Conservation (phyloP, 2,797 vertebrate genomes). For the Oreochromis grahami region DNA sequence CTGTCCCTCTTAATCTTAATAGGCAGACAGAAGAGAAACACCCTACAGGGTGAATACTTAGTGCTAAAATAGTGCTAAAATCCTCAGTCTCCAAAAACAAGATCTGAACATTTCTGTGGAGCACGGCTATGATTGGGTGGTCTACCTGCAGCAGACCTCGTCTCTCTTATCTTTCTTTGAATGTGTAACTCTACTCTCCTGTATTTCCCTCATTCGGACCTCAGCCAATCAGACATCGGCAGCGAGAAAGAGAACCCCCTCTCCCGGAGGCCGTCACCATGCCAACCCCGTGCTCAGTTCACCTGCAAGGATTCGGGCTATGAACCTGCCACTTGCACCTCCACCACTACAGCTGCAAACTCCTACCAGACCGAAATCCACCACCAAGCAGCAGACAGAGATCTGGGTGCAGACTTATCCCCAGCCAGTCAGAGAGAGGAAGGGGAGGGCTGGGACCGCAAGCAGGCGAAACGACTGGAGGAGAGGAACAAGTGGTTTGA, state of each 20-base stretch:
- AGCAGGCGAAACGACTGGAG: constrained; percentile 84
- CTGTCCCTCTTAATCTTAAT: not conserved
- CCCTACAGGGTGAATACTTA: not conserved
- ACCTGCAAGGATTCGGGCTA: constrained; percentile 49
- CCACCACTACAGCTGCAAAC: constrained; percentile 55
- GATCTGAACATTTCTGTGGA: constrained; percentile 10
- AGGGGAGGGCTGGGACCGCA: constrained; percentile 84
- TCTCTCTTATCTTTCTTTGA: constrained; percentile 49
- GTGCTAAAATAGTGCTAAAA: not conserved
- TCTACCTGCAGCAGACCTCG: constrained; percentile 16
- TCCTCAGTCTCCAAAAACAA: not conserved
- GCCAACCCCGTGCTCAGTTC: constrained; percentile 55
- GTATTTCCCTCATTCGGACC: constrained; percentile 37
- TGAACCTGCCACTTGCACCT: constrained; percentile 55
- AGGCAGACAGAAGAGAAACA: not conserved
- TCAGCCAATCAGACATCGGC: constrained; percentile 80
- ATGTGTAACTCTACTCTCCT: constrained; percentile 60
- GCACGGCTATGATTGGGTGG: constrained; percentile 43
- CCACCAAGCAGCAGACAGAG: constrained; percentile 44
- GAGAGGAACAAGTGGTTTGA: constrained; percentile 88
- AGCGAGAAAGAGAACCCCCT: constrained; percentile 83
- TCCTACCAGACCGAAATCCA: constrained; percentile 66
- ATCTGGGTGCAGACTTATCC: constrained; percentile 28
- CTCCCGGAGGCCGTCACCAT: constrained; percentile 46
- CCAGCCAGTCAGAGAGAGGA: constrained; percentile 60